These are phyloP conservation scores for Sternotherus odoratus DNA, from an alignment of 2,797 vertebrate genomes.

Conservation along the genomic window DNA sequence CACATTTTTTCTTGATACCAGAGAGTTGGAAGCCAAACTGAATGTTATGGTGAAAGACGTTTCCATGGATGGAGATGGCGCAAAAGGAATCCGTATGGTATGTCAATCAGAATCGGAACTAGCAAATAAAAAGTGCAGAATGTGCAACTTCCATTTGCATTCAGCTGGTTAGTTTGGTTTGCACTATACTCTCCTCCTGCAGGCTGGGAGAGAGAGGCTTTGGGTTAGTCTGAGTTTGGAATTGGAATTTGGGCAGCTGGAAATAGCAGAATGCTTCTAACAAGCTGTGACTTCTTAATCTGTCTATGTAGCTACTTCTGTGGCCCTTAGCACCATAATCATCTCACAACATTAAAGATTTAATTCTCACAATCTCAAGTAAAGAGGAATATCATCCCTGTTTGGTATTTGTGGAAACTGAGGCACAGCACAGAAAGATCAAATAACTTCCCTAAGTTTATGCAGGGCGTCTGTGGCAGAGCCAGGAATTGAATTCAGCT, in stretches of 20 bases:
- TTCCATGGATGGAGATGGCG: neutral
- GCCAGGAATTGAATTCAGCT: fast-evolving
- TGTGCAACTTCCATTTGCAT: neutral
- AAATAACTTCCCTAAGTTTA: fast-evolving
- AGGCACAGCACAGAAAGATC: neutral
- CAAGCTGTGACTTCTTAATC: neutral
- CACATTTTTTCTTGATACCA: neutral
- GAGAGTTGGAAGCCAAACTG: neutral
- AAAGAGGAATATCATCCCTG: neutral
- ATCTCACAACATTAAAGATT: neutral
- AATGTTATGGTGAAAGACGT: neutral
- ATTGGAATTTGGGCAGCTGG: fast-evolving
- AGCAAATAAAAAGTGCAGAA: neutral
- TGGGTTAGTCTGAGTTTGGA: neutral
- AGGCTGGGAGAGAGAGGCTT: neutral
- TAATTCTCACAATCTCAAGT: neutral
- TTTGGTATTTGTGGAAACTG: neutral
- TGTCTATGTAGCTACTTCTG: neutral
- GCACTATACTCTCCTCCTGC: neutral
- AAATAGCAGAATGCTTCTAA: neutral
- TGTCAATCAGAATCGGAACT: constrained; percentile 10
- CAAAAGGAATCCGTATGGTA: neutral
- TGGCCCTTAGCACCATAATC: neutral
- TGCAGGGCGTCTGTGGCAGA: fast-evolving
- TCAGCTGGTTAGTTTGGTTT: neutral